Evolutionary conservation across 1,140 invertebrate genomes (phyloP), one percentile per base, ranked within the genome.

Genomic region (Drosophila sp.): DNA sequence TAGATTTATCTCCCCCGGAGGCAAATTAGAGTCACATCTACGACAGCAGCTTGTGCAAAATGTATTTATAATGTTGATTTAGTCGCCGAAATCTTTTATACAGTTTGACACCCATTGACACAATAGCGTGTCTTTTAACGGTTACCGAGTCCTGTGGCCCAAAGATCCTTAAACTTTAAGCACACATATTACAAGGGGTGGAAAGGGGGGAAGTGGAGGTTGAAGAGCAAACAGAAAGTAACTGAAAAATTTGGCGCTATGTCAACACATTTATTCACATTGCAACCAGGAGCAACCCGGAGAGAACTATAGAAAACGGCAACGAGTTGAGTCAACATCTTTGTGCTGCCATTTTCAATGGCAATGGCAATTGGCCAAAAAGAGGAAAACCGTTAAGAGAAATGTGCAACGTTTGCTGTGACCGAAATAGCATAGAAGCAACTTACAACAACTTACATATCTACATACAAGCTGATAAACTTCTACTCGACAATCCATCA

Each of bases 181-280:
- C 75, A 76, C 72, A 66, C 62, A 57, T 62, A 34, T 16, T 38
- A 11, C 9, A 11, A 2, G 9, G 11, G 34, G 1, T 36, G 34
- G 2, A 25, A n/a, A n/a, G n/a, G n/a, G 7, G 32, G 13, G 6
- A 11, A 21, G n/a, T 50, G 34, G 32, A 27, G 46, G 80, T 63
- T 57, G 45, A 70, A 74, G 70, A 59, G 45, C 82, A 78, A 87
- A 81, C 70, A 78, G 66, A 72, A 87, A 82, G 81, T 82, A 87
- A 82, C 78, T 86, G 71, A 69, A 87, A 86, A 87, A 87, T 87
- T 75, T 87, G 72, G 81, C 78, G 83, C 81, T 86, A 87, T 86
- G 81, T 86, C 81, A 86, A 86, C 78, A 86, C 66, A 87, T 78
- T n/a, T n/a, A n/a, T n/a, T 78, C 67, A 38, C 70, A 45, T 67